Conservation (phyloP, 2,888 invertebrate genomes). For the Rhaphigaster nebulosa region DNA sequence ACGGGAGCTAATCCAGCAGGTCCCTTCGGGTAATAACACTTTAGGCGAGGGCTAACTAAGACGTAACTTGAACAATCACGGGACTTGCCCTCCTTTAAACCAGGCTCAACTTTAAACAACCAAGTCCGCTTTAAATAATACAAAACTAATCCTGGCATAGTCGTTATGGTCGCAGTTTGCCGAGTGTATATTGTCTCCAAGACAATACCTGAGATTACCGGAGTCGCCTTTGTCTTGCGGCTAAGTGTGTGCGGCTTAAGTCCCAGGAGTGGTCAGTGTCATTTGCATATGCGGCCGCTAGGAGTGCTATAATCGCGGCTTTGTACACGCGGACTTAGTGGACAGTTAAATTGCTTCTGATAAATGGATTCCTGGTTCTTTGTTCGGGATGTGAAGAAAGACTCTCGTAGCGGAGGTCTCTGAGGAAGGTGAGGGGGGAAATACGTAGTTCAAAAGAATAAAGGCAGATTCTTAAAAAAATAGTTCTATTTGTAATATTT, state of each 20-base stretch:
- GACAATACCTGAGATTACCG: constrained; percentile 48
- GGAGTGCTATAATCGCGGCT: constrained; percentile 22
- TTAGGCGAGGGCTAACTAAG: constrained; percentile 7
- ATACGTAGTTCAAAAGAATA: background rate
- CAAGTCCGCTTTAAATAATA: constrained; percentile 44
- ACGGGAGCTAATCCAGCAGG: constrained; percentile 12
- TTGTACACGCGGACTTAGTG: constrained; percentile 32
- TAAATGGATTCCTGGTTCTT: constrained; percentile 10
- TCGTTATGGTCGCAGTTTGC: background rate
- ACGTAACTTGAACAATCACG: constrained; percentile 56
- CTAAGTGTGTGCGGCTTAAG: constrained; percentile 34
- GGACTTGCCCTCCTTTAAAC: background rate
- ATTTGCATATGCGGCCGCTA: constrained; percentile 17
- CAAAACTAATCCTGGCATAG: constrained; percentile 26
- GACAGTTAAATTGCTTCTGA: constrained; percentile 27
- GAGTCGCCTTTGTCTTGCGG: constrained; percentile 38
- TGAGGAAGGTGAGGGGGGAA: background rate
- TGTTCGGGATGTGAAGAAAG: background rate
- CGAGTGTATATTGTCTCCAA: background rate
- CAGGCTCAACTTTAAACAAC: constrained; percentile 42
- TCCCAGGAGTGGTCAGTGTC: constrained; percentile 27
- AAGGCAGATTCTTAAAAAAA: background rate
- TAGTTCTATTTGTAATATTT: background rate
- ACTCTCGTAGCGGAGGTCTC: background rate
- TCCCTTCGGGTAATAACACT: constrained; percentile 48